phyloP scores from a whole-genome alignment of 2,113 vertebrate genomes.

The Tauraco erythrolophus region DNA sequence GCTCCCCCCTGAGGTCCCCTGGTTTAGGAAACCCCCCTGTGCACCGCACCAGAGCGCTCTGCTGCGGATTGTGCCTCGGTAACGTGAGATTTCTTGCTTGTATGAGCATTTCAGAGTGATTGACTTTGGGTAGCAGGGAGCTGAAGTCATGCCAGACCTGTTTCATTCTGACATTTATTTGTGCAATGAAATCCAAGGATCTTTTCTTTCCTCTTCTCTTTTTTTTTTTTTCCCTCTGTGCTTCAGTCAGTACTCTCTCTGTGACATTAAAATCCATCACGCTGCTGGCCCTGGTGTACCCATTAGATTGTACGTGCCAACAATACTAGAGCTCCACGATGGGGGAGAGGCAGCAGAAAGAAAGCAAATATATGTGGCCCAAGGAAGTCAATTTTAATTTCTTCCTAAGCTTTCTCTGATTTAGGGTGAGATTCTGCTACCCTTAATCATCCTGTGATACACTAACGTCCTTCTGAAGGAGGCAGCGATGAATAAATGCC shows the following conservation, averaged over 20 bases:
- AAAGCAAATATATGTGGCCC: neutral
- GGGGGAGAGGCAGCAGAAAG: neutral
- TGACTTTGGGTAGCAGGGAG: constrained; percentile 22
- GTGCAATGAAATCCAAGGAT: constrained; percentile 39
- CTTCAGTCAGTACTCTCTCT: neutral
- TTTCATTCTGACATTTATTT: constrained; percentile 33
- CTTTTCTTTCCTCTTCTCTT: neutral
- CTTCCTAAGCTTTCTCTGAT: neutral
- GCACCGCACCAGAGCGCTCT: too few species aligned
- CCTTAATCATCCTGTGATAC: neutral
- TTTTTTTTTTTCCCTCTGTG: neutral
- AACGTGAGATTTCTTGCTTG: neutral
- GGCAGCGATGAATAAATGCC: constrained; percentile 13
- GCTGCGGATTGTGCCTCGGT: too few species aligned
- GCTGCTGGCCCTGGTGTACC: neutral
- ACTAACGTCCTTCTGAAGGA: neutral
- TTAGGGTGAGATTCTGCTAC: neutral
- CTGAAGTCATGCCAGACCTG: constrained; percentile 14
- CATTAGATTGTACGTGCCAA: neutral
- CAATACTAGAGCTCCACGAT: neutral
- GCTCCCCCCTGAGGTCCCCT: too few species aligned
- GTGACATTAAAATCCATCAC: constrained; percentile 43
- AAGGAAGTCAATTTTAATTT: constrained; percentile 30
- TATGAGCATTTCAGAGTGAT: neutral
- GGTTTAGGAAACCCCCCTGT: too few species aligned